These are phyloP conservation scores for Anguilla obscura DNA, from an alignment of 2,797 vertebrate species.

Conservation along the genomic window DNA sequence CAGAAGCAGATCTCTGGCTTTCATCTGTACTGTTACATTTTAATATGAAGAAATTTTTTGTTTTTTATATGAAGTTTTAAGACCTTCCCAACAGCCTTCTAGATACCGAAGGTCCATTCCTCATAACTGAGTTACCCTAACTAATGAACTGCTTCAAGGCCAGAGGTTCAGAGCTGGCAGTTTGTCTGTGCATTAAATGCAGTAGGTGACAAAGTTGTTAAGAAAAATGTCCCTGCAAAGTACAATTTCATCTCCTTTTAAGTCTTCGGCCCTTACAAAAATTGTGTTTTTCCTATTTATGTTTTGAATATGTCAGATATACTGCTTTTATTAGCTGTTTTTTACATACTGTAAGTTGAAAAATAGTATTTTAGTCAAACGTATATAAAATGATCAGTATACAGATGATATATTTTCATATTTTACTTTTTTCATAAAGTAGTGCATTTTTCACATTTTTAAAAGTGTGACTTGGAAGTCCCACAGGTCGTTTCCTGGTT, in stretches of 20 bases:
- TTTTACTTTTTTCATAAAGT: conserved; percentile 8
- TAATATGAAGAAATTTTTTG: too few species aligned
- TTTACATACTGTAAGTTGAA: background rate
- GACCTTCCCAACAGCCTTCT: background rate
- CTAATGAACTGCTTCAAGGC: background rate
- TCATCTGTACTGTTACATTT: background rate
- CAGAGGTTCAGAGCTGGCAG: background rate
- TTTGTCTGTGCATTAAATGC: background rate
- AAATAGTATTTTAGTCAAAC: background rate
- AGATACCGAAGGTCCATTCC: background rate
- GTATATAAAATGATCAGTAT: background rate
- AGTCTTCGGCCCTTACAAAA: background rate
- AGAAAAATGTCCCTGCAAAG: background rate
- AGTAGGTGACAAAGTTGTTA: background rate
- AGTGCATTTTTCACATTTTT: conserved; percentile 56
- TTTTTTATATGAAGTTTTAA: background rate
- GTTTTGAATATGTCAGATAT: background rate
- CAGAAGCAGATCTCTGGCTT: background rate
- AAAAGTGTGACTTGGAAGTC: conserved; percentile 69
- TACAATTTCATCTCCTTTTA: too few species aligned
- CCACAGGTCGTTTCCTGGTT: conserved; percentile 76
- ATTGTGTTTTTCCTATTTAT: background rate
- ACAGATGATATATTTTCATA: background rate
- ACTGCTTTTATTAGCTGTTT: background rate
- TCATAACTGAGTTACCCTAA: background rate